Conservation (phyloP, 1,140 invertebrate genomes). For the Pogonomyrmex barbatus region DNA sequence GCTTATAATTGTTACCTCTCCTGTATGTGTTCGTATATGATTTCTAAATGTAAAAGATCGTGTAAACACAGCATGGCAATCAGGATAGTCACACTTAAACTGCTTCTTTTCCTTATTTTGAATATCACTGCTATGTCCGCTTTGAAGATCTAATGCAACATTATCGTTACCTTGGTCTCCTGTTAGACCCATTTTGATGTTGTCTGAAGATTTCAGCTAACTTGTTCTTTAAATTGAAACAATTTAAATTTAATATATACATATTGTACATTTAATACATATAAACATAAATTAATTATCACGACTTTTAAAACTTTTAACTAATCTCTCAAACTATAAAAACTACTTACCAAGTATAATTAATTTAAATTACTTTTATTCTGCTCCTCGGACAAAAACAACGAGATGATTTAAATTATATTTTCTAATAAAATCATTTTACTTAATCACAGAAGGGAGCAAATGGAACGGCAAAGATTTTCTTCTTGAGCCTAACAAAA, state of each 20-base stretch:
- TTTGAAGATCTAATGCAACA: background rate
- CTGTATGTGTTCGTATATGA: constrained; percentile 78
- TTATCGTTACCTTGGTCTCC: background rate
- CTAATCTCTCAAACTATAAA: background rate
- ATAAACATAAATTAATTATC: background rate
- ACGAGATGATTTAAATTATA: background rate
- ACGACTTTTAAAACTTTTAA: background rate
- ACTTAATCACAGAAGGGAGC: background rate
- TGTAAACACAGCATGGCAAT: constrained; percentile 73
- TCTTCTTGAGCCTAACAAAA: no score
- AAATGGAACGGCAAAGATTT: no score
- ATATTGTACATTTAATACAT: background rate
- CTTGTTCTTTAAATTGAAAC: background rate
- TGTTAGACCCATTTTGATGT: constrained; percentile 48
- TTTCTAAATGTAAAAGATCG: constrained; percentile 74
- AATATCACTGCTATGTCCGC: background rate
- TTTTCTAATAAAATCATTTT: background rate
- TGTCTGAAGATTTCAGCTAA: background rate
- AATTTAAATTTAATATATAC: background rate
- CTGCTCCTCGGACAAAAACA: background rate
- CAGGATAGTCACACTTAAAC: constrained; percentile 74
- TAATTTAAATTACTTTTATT: background rate
- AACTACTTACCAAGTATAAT: background rate
- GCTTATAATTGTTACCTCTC: constrained; percentile 73
- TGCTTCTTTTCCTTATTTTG: constrained; percentile 62